Evolutionary conservation across 2,797 vertebrate species (phyloP), one percentile per base, ranked within the genome.

Genomic region (Fratercula arctica): DNA sequence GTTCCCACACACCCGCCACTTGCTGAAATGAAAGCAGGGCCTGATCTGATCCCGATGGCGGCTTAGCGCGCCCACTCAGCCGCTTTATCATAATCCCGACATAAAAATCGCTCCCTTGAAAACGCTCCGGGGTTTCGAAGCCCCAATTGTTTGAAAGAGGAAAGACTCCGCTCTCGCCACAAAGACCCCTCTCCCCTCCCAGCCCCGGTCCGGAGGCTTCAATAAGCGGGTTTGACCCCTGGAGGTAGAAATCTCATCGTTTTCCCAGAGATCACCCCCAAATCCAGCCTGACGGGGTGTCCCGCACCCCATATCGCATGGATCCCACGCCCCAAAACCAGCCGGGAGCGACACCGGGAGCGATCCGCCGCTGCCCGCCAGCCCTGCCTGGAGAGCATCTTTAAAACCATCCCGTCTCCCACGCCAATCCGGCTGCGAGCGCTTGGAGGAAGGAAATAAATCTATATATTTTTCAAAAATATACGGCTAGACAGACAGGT

Each of bases 1-100:
- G 24, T 64, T 86, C 87, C 90, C 94, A 81, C 90, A 56, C 75
- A 51, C 1, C 83, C 75, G 46, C 53, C 92, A n/a, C 85, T 86
- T 1, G 78, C 82, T 67, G 84, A 57, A 91, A 97, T 88, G 29
- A 93, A 94, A 93, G 77, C 73, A 4, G 77, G 90, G 93, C 90
- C 88, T 61, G 94, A 93, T 68, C 86, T 51, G 83, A 63, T 94
- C 87, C 96, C 50, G 68, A n/a, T 20, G 69, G 90, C 29, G 26
- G 88, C 90, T 94, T 93, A 95, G 26, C 2, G 77, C 64, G 6
- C 95, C 94, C 89, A 78, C 89, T 96, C 93, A 90, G 87, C 87
- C 7, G 48, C 11, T 95, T 93, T 90, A 69, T 86, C 91, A 73
- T 91, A 96, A 95, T 94, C 95, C 94, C 28, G 26, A 86, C 70